Conservation (phyloP, 2,888 invertebrate genomes). For the Eupeodes luniger region DNA sequence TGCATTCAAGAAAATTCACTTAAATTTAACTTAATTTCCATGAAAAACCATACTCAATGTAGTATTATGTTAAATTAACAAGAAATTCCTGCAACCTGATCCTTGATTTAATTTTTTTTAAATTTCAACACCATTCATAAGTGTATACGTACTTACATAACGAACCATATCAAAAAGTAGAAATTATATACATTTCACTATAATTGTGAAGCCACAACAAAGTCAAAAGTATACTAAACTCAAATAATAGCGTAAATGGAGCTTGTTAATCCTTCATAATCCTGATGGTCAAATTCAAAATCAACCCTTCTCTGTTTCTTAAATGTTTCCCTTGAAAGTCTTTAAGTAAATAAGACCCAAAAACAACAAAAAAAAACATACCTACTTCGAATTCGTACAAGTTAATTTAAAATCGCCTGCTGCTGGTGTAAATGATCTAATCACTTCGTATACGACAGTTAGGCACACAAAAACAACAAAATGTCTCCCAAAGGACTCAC, state of each 20-base stretch:
- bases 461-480: not conserved
- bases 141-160: too few species aligned
- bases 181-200: not conserved
- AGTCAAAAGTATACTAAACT: not conserved
- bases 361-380: too few species aligned
- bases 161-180: too few species aligned
- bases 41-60: too few species aligned
- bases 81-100: too few species aligned
- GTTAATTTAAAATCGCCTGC: constrained; percentile 47
- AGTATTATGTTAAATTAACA: too few species aligned
- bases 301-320: not conserved
- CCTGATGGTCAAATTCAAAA: constrained; percentile 43
- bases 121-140: too few species aligned
- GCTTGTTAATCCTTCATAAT: constrained; percentile 39
- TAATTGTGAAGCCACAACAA: constrained; percentile 2
- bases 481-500: constrained; percentile 61
- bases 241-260: constrained; percentile 30
- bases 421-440: constrained; percentile 54
- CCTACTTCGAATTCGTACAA: constrained; percentile 14
- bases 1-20: too few species aligned
- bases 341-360: not conserved
- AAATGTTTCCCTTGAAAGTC: constrained; percentile 44
- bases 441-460: constrained; percentile 10
- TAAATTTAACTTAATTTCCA: too few species aligned
- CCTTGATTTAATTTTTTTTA: too few species aligned